Evolutionary conservation across 2,888 invertebrate genomes (phyloP).

Genomic region (Trachelus stipa): DNA sequence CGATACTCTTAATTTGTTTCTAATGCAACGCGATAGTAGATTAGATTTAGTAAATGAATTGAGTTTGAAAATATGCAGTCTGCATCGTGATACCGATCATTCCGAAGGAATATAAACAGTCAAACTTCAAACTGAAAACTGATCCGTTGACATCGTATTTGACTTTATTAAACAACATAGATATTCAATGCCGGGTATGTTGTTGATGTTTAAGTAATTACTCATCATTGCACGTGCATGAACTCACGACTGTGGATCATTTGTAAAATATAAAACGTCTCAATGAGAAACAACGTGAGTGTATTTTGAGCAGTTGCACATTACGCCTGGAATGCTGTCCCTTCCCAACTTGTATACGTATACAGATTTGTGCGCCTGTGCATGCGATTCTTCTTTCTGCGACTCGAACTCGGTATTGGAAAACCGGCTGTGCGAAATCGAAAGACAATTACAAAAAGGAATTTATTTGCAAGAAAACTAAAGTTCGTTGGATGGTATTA

Average conservation of each 20-base stretch:
- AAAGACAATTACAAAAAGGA: background rate
- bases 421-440: background rate
- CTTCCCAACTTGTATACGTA: background rate
- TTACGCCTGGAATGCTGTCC: conserved; percentile 34
- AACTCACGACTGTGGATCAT: background rate
- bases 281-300: conserved; percentile 11
- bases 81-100: background rate
- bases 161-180: background rate
- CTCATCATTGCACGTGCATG: background rate
- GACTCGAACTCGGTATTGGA: background rate
- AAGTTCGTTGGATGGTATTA: background rate
- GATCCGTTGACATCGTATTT: background rate
- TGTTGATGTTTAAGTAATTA: background rate
- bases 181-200: background rate
- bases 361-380: background rate
- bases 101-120: background rate
- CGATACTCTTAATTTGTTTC: background rate
- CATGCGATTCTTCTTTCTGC: background rate
- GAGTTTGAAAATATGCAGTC: background rate
- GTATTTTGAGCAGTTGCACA: conserved; percentile 35
- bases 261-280: conserved; percentile 3
- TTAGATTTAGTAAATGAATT: background rate
- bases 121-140: background rate
- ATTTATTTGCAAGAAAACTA: background rate
- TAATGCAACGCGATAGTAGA: background rate